A percentile compares a stretch with the other conserved stretches of the same genome.
Conservation (phyloP, 2,797 vertebrate species). For the Otolemur crassicaudatus region DNA sequence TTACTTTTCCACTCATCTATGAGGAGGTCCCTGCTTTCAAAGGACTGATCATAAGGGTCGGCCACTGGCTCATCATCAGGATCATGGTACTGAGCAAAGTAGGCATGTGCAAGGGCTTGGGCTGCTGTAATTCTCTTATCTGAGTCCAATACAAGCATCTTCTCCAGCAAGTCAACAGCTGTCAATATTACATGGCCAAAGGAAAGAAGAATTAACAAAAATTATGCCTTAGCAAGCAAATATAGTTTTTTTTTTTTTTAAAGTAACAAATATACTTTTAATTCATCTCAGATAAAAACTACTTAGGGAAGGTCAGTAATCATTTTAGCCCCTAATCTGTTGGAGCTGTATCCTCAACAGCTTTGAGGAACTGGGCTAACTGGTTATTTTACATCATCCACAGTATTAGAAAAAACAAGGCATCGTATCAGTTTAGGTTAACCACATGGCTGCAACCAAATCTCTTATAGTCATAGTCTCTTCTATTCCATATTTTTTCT, state of each 20-base stretch:
- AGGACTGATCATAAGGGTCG: constrained; percentile 98
- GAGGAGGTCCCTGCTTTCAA: constrained; percentile 97
- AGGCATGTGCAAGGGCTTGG: constrained; percentile 94
- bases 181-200: not conserved
- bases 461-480: too few species aligned
- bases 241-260: not conserved
- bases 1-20: constrained; percentile 99
- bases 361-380: too few species aligned
- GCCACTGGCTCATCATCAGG: constrained; percentile 98
- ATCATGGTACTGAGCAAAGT: constrained; percentile 98
- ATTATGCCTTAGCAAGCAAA: not conserved
- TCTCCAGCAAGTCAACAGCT: constrained; percentile 98
- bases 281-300: too few species aligned
- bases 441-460: too few species aligned
- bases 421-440: too few species aligned
- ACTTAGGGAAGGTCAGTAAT: too few species aligned
- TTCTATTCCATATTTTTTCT: too few species aligned
- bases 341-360: too few species aligned
- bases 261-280: too few species aligned
- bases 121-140: constrained; percentile 97
- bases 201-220: not conserved
- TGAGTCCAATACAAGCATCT: constrained; percentile 98
- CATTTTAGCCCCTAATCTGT: too few species aligned
- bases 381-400: too few species aligned
- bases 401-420: too few species aligned